Conservation (phyloP, 2,113 vertebrate species). For the Ornithorhynchus anatinus region DNA sequence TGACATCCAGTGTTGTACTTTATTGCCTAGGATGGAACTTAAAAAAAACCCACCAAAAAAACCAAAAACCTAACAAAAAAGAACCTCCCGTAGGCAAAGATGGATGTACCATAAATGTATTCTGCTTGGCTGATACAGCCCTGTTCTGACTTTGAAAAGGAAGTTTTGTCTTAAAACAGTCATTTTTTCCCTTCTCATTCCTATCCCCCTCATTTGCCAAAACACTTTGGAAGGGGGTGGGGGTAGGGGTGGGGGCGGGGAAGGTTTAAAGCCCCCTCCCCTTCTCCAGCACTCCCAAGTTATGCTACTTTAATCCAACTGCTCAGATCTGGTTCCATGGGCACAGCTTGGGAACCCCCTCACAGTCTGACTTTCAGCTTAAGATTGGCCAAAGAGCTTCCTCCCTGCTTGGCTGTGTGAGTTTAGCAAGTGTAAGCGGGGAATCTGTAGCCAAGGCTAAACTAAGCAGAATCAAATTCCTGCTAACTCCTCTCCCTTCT, state of each 20-base stretch:
- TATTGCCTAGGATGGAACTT: constrained; percentile 37
- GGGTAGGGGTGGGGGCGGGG: constrained; percentile 28
- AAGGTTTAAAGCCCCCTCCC: constrained; percentile 38
- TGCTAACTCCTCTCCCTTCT: constrained; percentile 8
- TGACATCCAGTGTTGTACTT: constrained; percentile 50
- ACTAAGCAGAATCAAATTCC: constrained; percentile 49
- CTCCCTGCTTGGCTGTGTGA: constrained; percentile 43
- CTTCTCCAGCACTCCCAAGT: constrained; percentile 33
- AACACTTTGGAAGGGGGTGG: constrained; percentile 36
- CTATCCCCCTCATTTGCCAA: background rate
- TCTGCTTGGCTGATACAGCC: constrained; percentile 28
- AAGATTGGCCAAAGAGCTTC: constrained; percentile 54
- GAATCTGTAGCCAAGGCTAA: constrained; percentile 49
- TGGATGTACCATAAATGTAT: constrained; percentile 22
- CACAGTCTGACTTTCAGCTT: constrained; percentile 49
- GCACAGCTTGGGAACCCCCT: constrained; percentile 38
- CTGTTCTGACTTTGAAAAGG: constrained; percentile 33
- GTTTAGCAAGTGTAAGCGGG: constrained; percentile 62
- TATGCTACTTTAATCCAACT: constrained; percentile 28
- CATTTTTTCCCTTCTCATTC: constrained; percentile 20
- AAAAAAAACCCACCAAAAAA: too few relatives aligned
- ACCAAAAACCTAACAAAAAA: too few relatives aligned
- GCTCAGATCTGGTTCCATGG: constrained; percentile 34
- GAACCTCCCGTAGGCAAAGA: constrained; percentile 33
- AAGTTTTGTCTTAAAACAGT: constrained; percentile 45